Conservation (phyloP, 2,113 vertebrate genomes). For the Edolisoma coerulescens region DNA sequence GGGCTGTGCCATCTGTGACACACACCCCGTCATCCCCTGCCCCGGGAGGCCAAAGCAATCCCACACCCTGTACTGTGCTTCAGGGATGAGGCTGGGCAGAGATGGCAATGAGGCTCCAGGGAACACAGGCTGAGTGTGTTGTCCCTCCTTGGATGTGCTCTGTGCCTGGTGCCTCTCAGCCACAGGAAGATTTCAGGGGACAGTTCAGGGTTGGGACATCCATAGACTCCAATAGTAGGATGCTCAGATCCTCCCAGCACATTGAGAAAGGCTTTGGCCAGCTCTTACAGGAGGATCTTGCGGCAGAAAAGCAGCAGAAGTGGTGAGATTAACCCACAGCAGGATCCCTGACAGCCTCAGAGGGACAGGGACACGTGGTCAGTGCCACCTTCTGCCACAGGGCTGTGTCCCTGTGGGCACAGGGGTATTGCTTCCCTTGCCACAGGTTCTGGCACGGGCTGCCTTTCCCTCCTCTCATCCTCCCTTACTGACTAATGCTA, state of each 20-base stretch:
- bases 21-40: background rate
- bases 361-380: fast-evolving
- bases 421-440: fast-evolving
- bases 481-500: background rate
- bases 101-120: background rate
- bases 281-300: background rate
- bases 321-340: background rate
- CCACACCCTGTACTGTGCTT: fast-evolving
- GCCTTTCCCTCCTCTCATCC: background rate
- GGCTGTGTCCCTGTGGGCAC: fast-evolving
- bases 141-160: background rate
- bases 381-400: background rate
- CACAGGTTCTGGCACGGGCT: background rate
- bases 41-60: background rate
- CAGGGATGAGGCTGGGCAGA: background rate
- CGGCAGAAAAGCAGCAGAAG: background rate
- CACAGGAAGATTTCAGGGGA: background rate
- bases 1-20: background rate
- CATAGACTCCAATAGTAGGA: background rate
- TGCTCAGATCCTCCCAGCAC: background rate
- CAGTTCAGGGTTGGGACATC: background rate
- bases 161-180: background rate
- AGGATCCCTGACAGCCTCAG: background rate
- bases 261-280: background rate
- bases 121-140: background rate